Conservation (phyloP, 1,140 invertebrate genomes). For the Paralvinella palmiformis region DNA sequence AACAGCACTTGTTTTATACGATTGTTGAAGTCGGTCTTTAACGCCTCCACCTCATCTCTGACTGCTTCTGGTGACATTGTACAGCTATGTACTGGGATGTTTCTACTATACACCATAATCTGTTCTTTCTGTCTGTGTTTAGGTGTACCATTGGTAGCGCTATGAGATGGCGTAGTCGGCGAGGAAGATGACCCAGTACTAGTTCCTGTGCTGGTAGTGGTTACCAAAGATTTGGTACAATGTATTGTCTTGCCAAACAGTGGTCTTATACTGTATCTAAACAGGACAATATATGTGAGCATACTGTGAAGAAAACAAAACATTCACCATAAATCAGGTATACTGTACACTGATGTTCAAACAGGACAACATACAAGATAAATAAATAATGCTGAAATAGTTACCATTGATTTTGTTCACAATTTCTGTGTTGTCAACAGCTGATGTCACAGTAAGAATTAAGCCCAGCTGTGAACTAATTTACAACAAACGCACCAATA, state of each 20-base stretch:
- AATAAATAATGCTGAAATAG: not conserved
- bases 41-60: constrained; percentile 74
- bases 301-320: constrained; percentile 53
- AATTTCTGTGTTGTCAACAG: too few relatives aligned
- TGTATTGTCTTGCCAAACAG: constrained; percentile 38
- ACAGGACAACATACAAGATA: not conserved
- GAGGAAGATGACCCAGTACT: too few relatives aligned
- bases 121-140: not conserved
- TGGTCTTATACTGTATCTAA: constrained; percentile 57
- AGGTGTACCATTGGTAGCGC: not conserved
- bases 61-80: constrained; percentile 55
- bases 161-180: too few relatives aligned
- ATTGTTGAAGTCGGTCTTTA: constrained; percentile 81
- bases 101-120: not conserved
- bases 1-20: constrained; percentile 84
- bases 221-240: not conserved
- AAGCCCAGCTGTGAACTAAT: too few relatives aligned
- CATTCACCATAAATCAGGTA: not conserved
- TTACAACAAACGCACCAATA: too few relatives aligned
- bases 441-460: too few relatives aligned
- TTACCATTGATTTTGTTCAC: too few relatives aligned
- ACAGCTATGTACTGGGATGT: constrained; percentile 50
- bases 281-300: constrained; percentile 77
- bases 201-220: not conserved
- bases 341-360: not conserved